Base-by-base conservation (phyloP, 2,888 invertebrate genomes). In the Zaprionus obscuricornis region DNA sequence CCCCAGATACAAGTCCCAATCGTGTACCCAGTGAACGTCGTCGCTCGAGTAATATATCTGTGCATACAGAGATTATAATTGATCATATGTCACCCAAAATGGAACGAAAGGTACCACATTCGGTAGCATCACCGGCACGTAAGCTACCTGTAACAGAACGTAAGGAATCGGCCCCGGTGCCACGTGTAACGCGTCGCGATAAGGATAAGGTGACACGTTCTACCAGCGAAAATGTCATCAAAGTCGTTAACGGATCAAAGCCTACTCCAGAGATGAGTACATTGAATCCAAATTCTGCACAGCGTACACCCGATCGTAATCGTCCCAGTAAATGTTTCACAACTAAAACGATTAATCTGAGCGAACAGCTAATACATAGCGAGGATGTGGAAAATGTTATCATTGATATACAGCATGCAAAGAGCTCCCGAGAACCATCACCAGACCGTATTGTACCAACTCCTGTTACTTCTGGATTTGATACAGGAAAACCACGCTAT, bases 351-450 rank as follows among this genome's bases (percentile, higher is more conserved):
- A 91, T 91, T 4, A 91, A 91, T 59, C 88, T 92, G 37, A 90
- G 90, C 59, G 89, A 88, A 43, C 92, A 92, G 33, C 88, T 92
- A 8, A 87, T 92, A 16, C 92, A 92, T 54, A 92, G 91, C 14
- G 90, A 92, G 17, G 90, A 89, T 11, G 90, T 92, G 66, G 92
- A 92, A 76, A 93, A 93, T 73, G 89, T 94, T n/a, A 91, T 94
- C 20, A 93, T 94, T 54, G 94, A 94, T 85, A 92, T 94, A 37
- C 93, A 94, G 85, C 93, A 93, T 85, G 94, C 95, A 0, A 94
- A 94, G 88, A 95, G 95, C 40, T 95, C 95, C 0, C 90, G 95
- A 11, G 95, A 95, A 88, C 94, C 94, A 42, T 94, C 95, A 2
- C 95, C 95, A 0, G 94, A 95, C 83, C 92, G 93, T 59, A 92